Evolutionary conservation across 2,888 invertebrate species (phyloP).

Genomic region (Seira ritae): DNA sequence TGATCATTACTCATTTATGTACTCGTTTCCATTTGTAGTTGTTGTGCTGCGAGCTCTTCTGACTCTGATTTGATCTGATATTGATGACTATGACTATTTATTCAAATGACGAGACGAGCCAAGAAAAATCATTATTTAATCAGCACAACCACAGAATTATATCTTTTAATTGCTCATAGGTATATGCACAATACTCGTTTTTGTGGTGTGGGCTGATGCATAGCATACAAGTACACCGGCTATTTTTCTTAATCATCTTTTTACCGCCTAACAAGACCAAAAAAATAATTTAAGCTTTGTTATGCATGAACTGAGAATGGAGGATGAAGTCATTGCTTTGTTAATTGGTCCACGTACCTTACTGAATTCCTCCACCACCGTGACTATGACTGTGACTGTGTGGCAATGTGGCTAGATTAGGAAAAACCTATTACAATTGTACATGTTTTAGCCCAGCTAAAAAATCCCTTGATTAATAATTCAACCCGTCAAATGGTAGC

Average conservation of each 20-base stretch:
- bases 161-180: too few species aligned
- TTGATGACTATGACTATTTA: too few species aligned
- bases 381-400: background rate
- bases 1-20: background rate
- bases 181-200: too few species aligned
- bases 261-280: background rate
- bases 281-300: background rate
- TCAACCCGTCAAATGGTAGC: background rate
- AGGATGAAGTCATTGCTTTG: constrained; percentile 48
- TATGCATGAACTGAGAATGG: background rate
- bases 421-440: constrained; percentile 45
- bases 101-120: background rate
- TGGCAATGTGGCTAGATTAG: constrained; percentile 19
- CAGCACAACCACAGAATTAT: background rate
- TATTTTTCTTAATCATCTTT: too few species aligned
- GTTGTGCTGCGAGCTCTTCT: too few species aligned
- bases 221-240: too few species aligned
- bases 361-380: constrained; percentile 11
- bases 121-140: background rate
- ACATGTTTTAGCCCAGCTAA: background rate
- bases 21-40: background rate
- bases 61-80: too few species aligned
- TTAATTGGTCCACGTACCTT: constrained; percentile 37
- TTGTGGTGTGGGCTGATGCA: too few species aligned
- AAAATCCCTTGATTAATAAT: background rate